These are phyloP conservation scores for Tethea ocularis DNA, from an alignment of 2,888 invertebrate genomes.

Conservation along the genomic window DNA sequence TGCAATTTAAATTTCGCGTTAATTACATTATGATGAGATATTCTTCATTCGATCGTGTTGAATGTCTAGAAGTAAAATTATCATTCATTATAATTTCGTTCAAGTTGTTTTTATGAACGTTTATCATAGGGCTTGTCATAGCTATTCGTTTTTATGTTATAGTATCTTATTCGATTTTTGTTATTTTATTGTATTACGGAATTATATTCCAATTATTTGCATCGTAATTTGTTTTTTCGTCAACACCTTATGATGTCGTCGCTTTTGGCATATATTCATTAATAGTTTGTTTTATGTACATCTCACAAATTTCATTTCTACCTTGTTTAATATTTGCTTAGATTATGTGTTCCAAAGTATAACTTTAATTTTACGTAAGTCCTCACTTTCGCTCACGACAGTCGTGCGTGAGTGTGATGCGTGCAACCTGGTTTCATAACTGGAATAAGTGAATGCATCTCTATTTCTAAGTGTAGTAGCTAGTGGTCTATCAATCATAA, in stretches of 20 bases:
- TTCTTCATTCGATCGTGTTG: conserved; percentile 3
- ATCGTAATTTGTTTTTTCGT: background rate
- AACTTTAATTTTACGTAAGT: conserved; percentile 55
- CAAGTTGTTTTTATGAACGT: background rate
- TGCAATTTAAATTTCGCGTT: conserved; percentile 27
- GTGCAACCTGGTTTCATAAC: conserved; percentile 57
- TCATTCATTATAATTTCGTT: conserved; percentile 4
- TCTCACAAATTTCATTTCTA: conserved; percentile 17
- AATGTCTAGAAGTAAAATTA: conserved; percentile 5
- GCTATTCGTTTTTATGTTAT: background rate
- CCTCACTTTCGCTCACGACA: conserved; percentile 68
- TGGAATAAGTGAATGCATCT: conserved; percentile 18
- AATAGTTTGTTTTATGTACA: background rate
- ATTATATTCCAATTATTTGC: background rate
- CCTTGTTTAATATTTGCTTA: conserved; percentile 24
- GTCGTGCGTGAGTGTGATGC: conserved; percentile 57
- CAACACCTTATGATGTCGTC: background rate
- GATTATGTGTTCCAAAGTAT: conserved; percentile 32
- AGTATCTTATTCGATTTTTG: background rate
- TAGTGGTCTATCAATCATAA: background rate
- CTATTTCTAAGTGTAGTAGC: background rate
- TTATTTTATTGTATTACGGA: background rate
- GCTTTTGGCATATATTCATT: no score
- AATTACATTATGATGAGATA: conserved; percentile 28
- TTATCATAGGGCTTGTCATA: background rate